Base-by-base conservation (phyloP, 2,113 vertebrate genomes). In the Neoarius graeffei region DNA sequence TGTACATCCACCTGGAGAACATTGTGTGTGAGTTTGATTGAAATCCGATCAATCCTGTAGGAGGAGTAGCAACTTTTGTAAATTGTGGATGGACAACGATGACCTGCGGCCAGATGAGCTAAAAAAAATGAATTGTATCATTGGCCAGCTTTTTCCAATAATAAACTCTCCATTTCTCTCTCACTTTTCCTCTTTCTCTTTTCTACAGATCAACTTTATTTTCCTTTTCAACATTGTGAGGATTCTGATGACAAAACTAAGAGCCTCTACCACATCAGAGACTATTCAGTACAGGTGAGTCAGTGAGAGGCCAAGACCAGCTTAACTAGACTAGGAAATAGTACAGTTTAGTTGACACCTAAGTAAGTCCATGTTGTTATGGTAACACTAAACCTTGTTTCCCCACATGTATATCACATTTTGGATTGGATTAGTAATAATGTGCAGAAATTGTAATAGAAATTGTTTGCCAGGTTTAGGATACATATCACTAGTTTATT, bases 151-250 rank as follows among this genome's bases (percentile, higher is more conserved):
- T 7, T 67, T 9, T 19, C 7, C 15, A 17, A 0, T 48, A 56
- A 54, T n/a, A 74, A 48, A 67, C 19, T 8, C 19, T 8, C 0
- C 23, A 50, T 69, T 60, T 66, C 15, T 67, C 17, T 69, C 20
- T 14, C 5, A 64, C 13, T 27, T 30, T 77, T 23, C 69, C 56
- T 81, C 56, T 48, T 64, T 82, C 10, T 56, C 20, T 59, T 71
- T 57, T 84, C 23, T 27, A 62, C 83, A 94, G 93, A 93, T 94
- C 54, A 94, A 94, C 76, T 94, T 94, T 50, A 89, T 94, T 73
- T 94, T 94, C 88, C 91, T 94, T 82, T 94, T 94, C 84, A 94
- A 94, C 90, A 94, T 94, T 8, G 93, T 94, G 64, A 92, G 93
- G 85, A 94, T 94, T 83, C 91, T 94, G 62, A 94, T 93, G 93